These are phyloP conservation scores for Notospermus geniculatus DNA, from an alignment of 1,140 invertebrate species.

Conservation along the genomic window DNA sequence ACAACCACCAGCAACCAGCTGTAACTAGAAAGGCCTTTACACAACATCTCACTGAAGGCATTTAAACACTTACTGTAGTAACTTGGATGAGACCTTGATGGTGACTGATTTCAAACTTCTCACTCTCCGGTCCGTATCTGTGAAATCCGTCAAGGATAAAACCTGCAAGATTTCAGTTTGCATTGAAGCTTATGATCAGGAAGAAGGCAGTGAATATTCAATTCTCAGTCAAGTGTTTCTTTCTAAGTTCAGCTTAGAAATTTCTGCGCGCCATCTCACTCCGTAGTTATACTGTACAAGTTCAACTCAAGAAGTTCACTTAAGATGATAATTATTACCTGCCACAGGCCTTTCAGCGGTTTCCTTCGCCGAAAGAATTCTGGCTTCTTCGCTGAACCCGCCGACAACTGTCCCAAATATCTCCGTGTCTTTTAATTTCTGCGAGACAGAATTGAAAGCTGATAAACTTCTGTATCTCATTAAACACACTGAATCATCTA, in stretches of 20 bases:
- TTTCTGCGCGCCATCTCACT: no score
- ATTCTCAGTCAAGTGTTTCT: no score
- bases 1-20: neutral
- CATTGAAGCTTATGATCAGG: no score
- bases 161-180: conserved; percentile 58
- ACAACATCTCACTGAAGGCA: neutral
- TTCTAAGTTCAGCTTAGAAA: no score
- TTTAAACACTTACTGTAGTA: conserved; percentile 37
- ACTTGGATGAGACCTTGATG: conserved; percentile 64
- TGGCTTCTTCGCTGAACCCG: conserved; percentile 63
- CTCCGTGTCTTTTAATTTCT: conserved; percentile 41
- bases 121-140: conserved; percentile 64
- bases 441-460: no score
- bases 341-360: conserved; percentile 59
- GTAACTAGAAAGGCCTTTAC: neutral
- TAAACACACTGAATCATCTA: no score
- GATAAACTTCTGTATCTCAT: no score
- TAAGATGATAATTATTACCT: no score
- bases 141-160: conserved; percentile 80
- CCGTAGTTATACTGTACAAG: no score
- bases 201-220: no score
- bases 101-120: conserved; percentile 61
- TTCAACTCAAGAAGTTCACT: no score
- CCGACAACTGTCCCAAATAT: conserved; percentile 74
- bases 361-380: conserved; percentile 60